Base-by-base conservation (phyloP, 2,113 vertebrate species). In the Syngnathus typhle region DNA sequence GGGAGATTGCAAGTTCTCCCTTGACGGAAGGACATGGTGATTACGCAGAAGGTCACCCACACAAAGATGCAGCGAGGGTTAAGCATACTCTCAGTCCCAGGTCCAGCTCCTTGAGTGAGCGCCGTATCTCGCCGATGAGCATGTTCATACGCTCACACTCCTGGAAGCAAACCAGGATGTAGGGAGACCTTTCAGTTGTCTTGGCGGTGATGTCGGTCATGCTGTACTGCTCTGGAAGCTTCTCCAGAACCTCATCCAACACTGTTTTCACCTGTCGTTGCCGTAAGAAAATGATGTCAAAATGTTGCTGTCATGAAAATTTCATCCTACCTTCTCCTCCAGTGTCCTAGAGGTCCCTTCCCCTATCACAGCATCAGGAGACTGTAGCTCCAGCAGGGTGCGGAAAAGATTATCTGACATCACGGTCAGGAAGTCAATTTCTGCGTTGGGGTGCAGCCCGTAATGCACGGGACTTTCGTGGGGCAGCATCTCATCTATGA, bases 1-100 rank as follows among this genome's bases (percentile, higher is more conserved):
- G 93, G 81, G 94, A 98, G 88, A 98, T 92, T 84, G 95, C 95
- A 90, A 98, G 92, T 87, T 98, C 94, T 81, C 94, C 95, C 95
- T 96, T 56, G 64, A 60, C 64, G 87, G 91, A 82, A 93, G 32
- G 47, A 65, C 5, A 19, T 13, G 13, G 10, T 5, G 21, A 23
- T 15, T 16, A 64, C 43, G 27, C n/a, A 64, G 5, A 46, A 36
- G 2, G 19, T 51, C 19, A 66, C 39, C 27, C 39, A 41, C 47
- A 44, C 3, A 19, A 5, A 60, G 5, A 12, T 15, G 13, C 13
- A 5, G 4, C 5, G 44, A 47, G n/a, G 11, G 44, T 37, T 15
- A 23, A 60, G 27, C 46, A 12, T 21, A 92, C 89, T 85, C 92
- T 94, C 60, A 93, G 87, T 55, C 90, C 85, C 23, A 92, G 86